These are phyloP conservation scores for Myotis findleyi DNA, from an alignment of 2,797 vertebrate species.

Conservation along the genomic window DNA sequence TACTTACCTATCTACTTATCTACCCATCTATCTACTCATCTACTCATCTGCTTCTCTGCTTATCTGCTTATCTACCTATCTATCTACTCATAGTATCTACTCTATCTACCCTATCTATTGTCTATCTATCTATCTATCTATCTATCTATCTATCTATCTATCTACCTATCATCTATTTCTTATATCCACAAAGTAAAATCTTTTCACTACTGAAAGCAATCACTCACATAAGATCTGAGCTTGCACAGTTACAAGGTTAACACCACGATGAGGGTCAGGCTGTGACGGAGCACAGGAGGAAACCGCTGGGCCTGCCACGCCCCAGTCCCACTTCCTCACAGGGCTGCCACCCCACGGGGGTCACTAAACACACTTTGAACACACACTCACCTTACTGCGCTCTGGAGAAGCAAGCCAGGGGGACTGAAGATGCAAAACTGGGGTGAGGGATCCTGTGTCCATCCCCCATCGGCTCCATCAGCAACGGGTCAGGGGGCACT, in stretches of 20 bases:
- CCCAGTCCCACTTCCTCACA: neutral
- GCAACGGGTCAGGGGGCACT: neutral
- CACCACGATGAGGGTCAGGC: accelerated
- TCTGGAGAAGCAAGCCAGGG: neutral
- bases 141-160: too few species aligned
- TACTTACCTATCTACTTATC: too few species aligned
- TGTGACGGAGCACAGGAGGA: accelerated
- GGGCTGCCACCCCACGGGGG: neutral
- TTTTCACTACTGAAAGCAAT: neutral
- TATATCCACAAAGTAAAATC: neutral
- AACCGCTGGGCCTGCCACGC: accelerated
- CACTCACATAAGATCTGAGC: neutral
- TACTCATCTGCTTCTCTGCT: too few species aligned
- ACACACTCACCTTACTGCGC: too few species aligned
- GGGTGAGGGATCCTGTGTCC: neutral
- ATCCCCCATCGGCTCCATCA: neutral
- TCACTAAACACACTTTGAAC: neutral
- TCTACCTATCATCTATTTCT: too few species aligned
- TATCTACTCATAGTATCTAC: too few species aligned
- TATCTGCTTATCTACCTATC: too few species aligned
- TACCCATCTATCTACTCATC: too few species aligned
- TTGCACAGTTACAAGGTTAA: too few species aligned
- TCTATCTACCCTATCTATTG: neutral
- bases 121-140: too few species aligned
- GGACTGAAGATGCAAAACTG: neutral